Evolutionary conservation across 1,140 invertebrate species (phyloP), one percentile per base, ranked within the genome.

Genomic region (Babylonia areolata): DNA sequence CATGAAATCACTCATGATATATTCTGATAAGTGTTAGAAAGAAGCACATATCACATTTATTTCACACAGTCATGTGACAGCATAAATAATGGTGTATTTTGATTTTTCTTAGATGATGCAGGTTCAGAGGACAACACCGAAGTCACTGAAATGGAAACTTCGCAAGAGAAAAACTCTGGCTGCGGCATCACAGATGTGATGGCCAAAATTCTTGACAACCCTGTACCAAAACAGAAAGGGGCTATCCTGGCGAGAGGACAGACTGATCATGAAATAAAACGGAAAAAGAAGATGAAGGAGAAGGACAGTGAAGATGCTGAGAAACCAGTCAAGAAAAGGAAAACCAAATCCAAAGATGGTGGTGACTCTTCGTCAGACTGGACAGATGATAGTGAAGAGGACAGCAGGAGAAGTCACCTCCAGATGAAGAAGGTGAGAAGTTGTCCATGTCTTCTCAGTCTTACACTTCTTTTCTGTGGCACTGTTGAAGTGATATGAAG

Each of bases 201-300:
- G 91, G 77, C 92, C 1, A 95, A 97, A 94, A 97, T 97, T 91
- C 94, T 97, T 42, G 95, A 95, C 78, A 96, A 96, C 37, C 96
- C 95, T 69, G 96, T 97, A 92, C 96, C 97, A 1, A 96, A 97
- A 94, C 95, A 95, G 58, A 97, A 97, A 90, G 96, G 96, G 91
- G 95, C 97, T 84, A 96, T 97, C 2, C 92, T 97, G 12, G 93
- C 94, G 6, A 94, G 94, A 89, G 95, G 93, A 15, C 94, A 92
- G 85, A 95, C 93, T 85, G 94, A 95, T 82, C 89, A 88, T 79
- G 92, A 95, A 85, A 90, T 93, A 87, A 82, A 86, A 95, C 95
- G 88, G 94, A 95, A 88, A 94, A 95, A 82, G 93, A 94, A 92
- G 94, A 95, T 89, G 88, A 92, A 94, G 73, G 79, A 85, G 88